Evolutionary conservation across 2,888 invertebrate species (phyloP).

Genomic region (Ditula angustiorana): DNA sequence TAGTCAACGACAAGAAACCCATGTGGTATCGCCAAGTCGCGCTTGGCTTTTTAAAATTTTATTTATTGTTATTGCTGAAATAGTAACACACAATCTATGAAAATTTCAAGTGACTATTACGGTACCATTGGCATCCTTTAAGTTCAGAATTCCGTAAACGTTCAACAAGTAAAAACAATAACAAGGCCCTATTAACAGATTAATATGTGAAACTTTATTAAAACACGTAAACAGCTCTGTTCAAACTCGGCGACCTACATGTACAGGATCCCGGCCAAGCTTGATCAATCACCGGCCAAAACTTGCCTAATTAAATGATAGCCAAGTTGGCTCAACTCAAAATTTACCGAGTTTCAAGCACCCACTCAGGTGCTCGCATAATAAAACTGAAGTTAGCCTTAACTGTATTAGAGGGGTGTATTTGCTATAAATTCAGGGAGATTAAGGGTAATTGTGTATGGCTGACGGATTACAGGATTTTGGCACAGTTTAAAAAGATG

Average conservation of each 20-base stretch:
- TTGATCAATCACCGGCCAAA: conserved; percentile 24
- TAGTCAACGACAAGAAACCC: no score
- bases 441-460: conserved; percentile 27
- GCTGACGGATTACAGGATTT: not conserved
- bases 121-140: no score
- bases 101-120: no score
- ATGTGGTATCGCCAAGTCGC: no score
- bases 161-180: no score
- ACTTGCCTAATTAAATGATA: conserved; percentile 39
- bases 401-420: conserved; percentile 21
- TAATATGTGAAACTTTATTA: not conserved
- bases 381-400: conserved; percentile 27
- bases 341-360: conserved; percentile 33
- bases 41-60: no score
- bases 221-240: not conserved
- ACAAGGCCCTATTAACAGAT: no score
- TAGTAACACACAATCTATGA: no score
- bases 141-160: no score
- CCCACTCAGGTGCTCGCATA: conserved; percentile 35
- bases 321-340: conserved; percentile 13
- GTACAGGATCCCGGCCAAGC: not conserved
- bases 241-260: not conserved
- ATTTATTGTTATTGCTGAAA: no score
- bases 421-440: conserved; percentile 28
- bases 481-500: not conserved